These are phyloP conservation scores for Rhynchonycteris naso DNA, from an alignment of 2,797 vertebrate genomes.

Conservation along the genomic window DNA sequence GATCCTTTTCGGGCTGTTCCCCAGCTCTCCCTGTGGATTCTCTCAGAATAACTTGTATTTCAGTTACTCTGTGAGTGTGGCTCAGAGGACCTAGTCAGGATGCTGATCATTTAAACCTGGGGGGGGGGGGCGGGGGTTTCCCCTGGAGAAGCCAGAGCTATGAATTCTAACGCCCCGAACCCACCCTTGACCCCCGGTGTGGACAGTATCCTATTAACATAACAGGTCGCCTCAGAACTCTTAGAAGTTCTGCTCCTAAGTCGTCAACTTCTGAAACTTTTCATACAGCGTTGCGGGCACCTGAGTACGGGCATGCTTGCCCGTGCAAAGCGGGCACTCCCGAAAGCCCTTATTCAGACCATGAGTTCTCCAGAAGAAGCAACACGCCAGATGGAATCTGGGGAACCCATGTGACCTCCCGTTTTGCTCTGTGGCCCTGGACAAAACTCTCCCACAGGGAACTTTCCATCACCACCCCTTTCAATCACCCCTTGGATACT, in stretches of 20 bases:
- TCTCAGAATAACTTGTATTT: background rate
- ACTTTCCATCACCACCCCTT: slow-evolving; percentile 59
- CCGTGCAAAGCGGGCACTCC: background rate
- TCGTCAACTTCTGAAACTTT: slow-evolving; percentile 82
- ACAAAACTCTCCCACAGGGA: background rate
- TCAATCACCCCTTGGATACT: background rate
- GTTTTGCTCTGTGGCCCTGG: background rate
- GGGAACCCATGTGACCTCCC: background rate
- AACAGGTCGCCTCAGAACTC: background rate
- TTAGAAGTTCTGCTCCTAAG: slow-evolving; percentile 66
- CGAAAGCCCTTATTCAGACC: background rate
- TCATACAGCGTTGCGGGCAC: background rate
- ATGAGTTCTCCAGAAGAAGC: background rate
- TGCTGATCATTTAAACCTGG: slow-evolving; percentile 23
- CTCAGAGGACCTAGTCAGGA: slow-evolving; percentile 48
- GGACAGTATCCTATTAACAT: background rate
- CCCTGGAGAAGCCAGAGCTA: background rate
- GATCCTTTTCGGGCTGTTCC: background rate
- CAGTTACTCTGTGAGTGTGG: slow-evolving; percentile 7
- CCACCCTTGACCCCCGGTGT: background rate
- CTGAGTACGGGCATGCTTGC: background rate
- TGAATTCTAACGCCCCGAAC: background rate
- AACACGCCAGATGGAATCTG: background rate
- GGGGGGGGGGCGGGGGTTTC: slow-evolving; percentile 57
- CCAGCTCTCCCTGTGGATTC: background rate